These are phyloP conservation scores for Ametastegia equiseti DNA, from an alignment of 2,888 invertebrate species.

Conservation along the genomic window DNA sequence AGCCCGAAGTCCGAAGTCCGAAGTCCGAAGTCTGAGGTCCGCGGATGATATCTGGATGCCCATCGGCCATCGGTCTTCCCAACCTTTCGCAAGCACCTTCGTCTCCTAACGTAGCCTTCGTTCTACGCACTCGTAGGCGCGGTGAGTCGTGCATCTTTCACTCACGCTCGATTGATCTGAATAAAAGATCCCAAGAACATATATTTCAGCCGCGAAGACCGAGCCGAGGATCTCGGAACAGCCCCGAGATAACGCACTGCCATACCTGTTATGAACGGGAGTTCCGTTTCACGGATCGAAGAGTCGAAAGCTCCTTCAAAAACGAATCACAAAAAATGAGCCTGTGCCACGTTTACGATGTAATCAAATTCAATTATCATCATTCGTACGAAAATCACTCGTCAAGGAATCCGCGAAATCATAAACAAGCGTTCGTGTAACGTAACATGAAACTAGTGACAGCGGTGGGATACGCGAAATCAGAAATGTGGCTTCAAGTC, in stretches of 20 bases:
- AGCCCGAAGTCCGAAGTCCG: constrained; percentile 29
- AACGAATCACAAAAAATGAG: not conserved
- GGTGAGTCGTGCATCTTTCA: constrained; percentile 47
- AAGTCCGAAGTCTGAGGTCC: constrained; percentile 27
- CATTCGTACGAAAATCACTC: not conserved
- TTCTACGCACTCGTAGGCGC: constrained; percentile 13
- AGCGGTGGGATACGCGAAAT: constrained; percentile 9
- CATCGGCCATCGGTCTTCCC: constrained; percentile 42
- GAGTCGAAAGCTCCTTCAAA: not conserved
- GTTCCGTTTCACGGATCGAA: constrained; percentile 9
- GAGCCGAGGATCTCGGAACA: not conserved
- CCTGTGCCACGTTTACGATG: not conserved
- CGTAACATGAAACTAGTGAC: constrained; percentile 11
- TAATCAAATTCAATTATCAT: not conserved
- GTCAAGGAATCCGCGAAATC: not conserved
- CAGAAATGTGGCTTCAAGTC: too few relatives aligned
- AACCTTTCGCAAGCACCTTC: constrained; percentile 22
- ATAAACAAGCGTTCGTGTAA: not conserved
- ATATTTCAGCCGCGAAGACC: constrained; percentile 36
- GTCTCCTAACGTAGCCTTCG: not conserved
- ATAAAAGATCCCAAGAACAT: constrained; percentile 44
- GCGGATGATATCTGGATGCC: constrained; percentile 33
- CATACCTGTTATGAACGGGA: not conserved
- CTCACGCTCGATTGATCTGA: constrained; percentile 49
- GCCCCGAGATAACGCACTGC: constrained; percentile 21